phyloP scores from a whole-genome alignment of 1,140 invertebrate species.

The Acromyrmex heyeri region DNA sequence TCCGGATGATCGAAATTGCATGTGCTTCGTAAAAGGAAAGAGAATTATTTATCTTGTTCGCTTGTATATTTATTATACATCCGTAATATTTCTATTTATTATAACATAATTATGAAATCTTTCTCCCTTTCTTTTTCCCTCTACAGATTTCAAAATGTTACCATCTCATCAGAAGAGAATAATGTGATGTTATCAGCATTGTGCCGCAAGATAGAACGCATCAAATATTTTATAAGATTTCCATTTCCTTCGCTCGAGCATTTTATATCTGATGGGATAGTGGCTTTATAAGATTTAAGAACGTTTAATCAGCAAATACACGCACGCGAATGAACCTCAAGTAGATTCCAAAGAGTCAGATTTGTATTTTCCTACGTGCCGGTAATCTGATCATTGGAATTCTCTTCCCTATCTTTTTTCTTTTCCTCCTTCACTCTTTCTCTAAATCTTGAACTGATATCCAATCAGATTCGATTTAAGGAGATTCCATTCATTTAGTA shows the following conservation, averaged over 20 bases:
- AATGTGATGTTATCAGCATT: constrained; percentile 5
- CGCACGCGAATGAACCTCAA: constrained; percentile 3
- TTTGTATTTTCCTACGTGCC: constrained; percentile 36
- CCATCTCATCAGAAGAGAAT: background rate
- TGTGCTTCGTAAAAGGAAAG: constrained; percentile 4
- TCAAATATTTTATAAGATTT: constrained; percentile 36
- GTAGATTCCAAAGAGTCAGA: background rate
- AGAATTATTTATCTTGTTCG: constrained; percentile 41
- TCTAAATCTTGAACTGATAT: constrained; percentile 23
- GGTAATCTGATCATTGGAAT: constrained; percentile 44
- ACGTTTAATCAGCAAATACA: constrained; percentile 53
- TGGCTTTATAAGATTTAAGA: constrained; percentile 32
- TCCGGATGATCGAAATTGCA: constrained; percentile 12
- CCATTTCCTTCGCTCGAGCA: background rate
- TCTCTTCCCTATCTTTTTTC: constrained; percentile 5
- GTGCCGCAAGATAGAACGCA: background rate
- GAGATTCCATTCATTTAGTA: constrained; percentile 16
- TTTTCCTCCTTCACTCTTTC: background rate
- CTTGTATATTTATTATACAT: background rate
- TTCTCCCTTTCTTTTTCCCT: background rate
- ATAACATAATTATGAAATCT: background rate
- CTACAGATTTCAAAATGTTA: background rate
- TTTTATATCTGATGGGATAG: background rate
- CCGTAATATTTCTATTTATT: background rate
- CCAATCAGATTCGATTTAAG: constrained; percentile 50